phyloP scores from a whole-genome alignment of 2,888 invertebrate genomes.

The Diarsia brunnea region DNA sequence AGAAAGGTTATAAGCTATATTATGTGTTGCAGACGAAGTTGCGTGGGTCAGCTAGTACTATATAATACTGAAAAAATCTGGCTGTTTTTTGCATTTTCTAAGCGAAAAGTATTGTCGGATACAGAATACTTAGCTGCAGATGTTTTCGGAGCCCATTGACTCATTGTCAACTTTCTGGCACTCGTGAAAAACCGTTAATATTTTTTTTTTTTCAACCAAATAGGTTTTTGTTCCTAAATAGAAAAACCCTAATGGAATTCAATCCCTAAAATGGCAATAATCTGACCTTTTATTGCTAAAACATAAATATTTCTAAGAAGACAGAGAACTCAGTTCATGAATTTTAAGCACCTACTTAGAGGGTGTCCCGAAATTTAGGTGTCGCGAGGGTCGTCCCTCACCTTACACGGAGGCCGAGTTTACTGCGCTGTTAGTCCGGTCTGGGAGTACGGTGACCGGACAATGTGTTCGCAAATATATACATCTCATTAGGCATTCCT shows the following conservation, averaged over 20 bases:
- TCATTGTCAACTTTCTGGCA: neutral
- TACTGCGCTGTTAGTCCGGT: slow-evolving; percentile 52
- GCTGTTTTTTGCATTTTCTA: neutral
- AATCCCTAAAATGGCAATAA: slow-evolving; percentile 18
- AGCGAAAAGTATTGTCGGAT: neutral
- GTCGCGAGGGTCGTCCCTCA: slow-evolving; percentile 52
- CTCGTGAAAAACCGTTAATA: neutral
- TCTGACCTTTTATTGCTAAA: slow-evolving; percentile 35
- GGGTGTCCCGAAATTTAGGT: slow-evolving; percentile 52
- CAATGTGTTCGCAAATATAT: slow-evolving; percentile 57
- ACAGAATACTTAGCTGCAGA: neutral
- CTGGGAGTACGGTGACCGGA: slow-evolving; percentile 21
- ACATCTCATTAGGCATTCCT: slow-evolving; percentile 60
- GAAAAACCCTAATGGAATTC: neutral
- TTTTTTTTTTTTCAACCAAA: neutral
- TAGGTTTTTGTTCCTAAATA: neutral
- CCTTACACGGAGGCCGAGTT: slow-evolving; percentile 49
- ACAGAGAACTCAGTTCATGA: slow-evolving; percentile 51
- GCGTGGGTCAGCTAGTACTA: too few species aligned
- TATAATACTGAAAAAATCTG: too few species aligned
- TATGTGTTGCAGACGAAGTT: too few species aligned
- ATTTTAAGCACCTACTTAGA: slow-evolving; percentile 64
- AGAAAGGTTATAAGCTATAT: too few species aligned
- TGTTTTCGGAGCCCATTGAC: too few species aligned
- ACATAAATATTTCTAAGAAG: slow-evolving; percentile 57